Conservation (phyloP, 1,140 invertebrate species). For the Heliconius himera region DNA sequence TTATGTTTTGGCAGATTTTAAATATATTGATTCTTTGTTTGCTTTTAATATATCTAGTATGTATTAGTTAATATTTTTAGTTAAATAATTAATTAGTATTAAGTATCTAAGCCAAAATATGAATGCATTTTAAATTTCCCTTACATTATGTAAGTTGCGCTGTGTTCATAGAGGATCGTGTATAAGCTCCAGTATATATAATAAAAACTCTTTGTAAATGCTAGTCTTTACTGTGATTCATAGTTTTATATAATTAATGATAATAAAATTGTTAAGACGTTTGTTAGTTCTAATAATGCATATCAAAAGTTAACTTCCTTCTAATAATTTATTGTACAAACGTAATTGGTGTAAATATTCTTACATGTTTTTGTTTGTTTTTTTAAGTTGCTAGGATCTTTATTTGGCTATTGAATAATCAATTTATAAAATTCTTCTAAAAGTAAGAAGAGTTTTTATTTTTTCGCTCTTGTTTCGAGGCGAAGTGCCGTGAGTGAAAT, state of each 20-base stretch:
- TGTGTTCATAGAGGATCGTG: neutral
- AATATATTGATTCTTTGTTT: neutral
- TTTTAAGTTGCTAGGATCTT: neutral
- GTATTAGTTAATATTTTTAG: neutral
- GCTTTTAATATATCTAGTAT: neutral
- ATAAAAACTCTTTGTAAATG: slow-evolving; percentile 48
- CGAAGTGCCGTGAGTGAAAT: too few species aligned
- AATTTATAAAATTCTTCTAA: neutral
- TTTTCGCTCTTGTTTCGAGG: too few species aligned
- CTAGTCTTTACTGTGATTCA: slow-evolving; percentile 76
- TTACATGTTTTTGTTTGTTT: neutral
- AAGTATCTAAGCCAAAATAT: slow-evolving; percentile 8
- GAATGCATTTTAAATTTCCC: slow-evolving; percentile 20
- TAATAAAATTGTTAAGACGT: slow-evolving; percentile 33
- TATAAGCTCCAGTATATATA: slow-evolving; percentile 11
- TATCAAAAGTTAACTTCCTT: slow-evolving; percentile 52
- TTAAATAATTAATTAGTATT: neutral
- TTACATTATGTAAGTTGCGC: neutral
- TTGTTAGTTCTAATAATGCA: slow-evolving; percentile 57
- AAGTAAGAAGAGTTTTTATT: too few species aligned
- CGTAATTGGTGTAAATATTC: slow-evolving; percentile 25
- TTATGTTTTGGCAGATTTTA: neutral
- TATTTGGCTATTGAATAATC: neutral
- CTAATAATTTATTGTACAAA: slow-evolving; percentile 35
- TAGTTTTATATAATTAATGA: slow-evolving; percentile 42